These are phyloP conservation scores for Chrysolina haemoptera DNA, from an alignment of 2,888 invertebrate species.

Conservation along the genomic window DNA sequence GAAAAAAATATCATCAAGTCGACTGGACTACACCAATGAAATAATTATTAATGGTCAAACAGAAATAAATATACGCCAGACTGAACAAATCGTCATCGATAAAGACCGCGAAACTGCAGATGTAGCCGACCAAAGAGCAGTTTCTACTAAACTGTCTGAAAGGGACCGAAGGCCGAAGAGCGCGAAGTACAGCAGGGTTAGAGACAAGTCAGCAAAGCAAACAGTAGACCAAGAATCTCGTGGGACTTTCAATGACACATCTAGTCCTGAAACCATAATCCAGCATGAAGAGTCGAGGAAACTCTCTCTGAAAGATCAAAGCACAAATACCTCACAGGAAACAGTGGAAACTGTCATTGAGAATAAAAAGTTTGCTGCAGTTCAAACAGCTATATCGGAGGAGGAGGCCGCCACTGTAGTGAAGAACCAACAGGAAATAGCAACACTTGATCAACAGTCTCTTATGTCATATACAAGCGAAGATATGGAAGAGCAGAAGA, in stretches of 20 bases:
- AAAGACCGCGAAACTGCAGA: conserved; percentile 36
- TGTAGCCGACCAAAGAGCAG: conserved; percentile 24
- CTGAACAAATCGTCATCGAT: conserved; percentile 58
- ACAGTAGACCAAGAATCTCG: conserved; percentile 32
- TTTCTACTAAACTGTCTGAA: conserved; percentile 47
- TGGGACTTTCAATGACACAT: conserved; percentile 32
- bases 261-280: conserved; percentile 38
- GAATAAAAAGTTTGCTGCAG: conserved; percentile 29
- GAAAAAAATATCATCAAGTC: conserved; percentile 52
- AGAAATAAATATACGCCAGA: conserved; percentile 63
- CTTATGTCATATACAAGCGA: conserved; percentile 65
- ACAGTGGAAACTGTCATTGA: conserved; percentile 52
- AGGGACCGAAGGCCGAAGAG: conserved; percentile 61
- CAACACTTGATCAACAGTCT: conserved; percentile 57
- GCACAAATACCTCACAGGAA: conserved; percentile 58
- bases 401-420: background rate
- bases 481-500: conserved; percentile 61
- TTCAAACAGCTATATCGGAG: conserved; percentile 8
- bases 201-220: conserved; percentile 50
- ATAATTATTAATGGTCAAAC: conserved; percentile 63
- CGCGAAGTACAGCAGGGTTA: conserved; percentile 57
- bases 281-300: conserved; percentile 31
- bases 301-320: conserved; percentile 48
- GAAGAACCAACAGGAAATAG: background rate
- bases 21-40: conserved; percentile 61